phyloP scores from a whole-genome alignment of 2,113 vertebrate species.

The Ptychochromis oligacanthus region DNA sequence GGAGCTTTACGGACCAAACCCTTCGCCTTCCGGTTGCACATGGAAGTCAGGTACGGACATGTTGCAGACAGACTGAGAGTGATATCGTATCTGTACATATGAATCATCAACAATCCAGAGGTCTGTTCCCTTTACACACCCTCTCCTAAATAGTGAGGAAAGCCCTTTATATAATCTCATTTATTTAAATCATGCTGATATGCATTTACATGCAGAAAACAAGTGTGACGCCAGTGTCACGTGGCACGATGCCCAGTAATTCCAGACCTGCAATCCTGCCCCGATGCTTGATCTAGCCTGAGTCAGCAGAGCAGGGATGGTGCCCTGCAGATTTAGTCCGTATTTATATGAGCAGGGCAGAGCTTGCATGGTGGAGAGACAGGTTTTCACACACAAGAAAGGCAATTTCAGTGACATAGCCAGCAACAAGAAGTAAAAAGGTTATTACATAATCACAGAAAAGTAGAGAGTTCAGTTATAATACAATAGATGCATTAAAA shows the following conservation, averaged over 20 bases:
- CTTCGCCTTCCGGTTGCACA: slow-evolving; percentile 23
- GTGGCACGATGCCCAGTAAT: slow-evolving; percentile 48
- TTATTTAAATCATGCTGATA: slow-evolving; percentile 31
- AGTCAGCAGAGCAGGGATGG: slow-evolving; percentile 67
- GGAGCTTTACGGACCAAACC: slow-evolving; percentile 31
- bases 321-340: slow-evolving; percentile 52
- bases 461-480: slow-evolving; percentile 38
- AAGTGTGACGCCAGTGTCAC: slow-evolving; percentile 21
- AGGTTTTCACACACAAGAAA: slow-evolving; percentile 50
- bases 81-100: not conserved
- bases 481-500: slow-evolving; percentile 12
- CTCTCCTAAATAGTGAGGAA: slow-evolving; percentile 14
- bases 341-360: slow-evolving; percentile 48
- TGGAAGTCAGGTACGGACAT: slow-evolving; percentile 33
- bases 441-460: slow-evolving; percentile 53
- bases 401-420: slow-evolving; percentile 50
- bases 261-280: slow-evolving; percentile 39
- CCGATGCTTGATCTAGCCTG: slow-evolving; percentile 54
- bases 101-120: slow-evolving; percentile 36
- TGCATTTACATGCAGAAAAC: slow-evolving; percentile 40
- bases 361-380: slow-evolving; percentile 37
- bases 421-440: slow-evolving; percentile 23
- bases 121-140: slow-evolving; percentile 26
- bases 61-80: slow-evolving; percentile 32
- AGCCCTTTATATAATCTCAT: slow-evolving; percentile 36